Conservation (phyloP, 1,140 invertebrate species). For the Drosophila guanche region DNA sequence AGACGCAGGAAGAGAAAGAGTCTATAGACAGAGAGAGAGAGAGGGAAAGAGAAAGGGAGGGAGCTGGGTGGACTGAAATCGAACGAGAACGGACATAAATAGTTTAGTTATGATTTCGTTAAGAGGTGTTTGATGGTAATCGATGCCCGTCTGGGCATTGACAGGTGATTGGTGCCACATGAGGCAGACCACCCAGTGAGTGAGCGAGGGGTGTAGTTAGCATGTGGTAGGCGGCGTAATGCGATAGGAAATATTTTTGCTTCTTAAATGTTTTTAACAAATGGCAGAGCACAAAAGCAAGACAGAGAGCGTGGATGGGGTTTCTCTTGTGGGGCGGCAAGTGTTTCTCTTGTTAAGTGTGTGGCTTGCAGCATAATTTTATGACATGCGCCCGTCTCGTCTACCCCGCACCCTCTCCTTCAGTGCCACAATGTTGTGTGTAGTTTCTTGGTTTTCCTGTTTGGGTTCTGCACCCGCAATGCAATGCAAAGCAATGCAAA, state of each 20-base stretch:
- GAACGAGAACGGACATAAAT: conserved; percentile 20
- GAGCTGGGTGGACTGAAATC: neutral
- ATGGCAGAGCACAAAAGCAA: conserved; percentile 11
- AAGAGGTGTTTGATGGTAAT: conserved; percentile 47
- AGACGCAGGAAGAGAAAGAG: neutral
- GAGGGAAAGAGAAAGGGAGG: neutral
- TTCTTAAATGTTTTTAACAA: conserved; percentile 15
- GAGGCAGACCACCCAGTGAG: conserved; percentile 42
- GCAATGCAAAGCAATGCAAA: conserved; percentile 63
- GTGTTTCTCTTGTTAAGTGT: too few species aligned
- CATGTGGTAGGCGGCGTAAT: conserved; percentile 34
- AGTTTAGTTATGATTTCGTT: conserved; percentile 42
- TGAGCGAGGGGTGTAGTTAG: conserved; percentile 8
- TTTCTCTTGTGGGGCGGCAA: neutral
- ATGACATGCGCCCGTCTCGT: conserved; percentile 14
- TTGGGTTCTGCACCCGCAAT: conserved; percentile 8
- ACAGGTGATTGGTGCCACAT: conserved; percentile 37
- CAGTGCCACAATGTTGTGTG: conserved; percentile 36
- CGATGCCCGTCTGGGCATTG: conserved; percentile 46
- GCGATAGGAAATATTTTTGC: conserved; percentile 56
- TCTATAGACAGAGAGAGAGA: too few species aligned
- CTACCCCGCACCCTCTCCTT: neutral
- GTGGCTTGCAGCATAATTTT: conserved; percentile 37
- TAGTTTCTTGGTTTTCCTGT: conserved; percentile 5
- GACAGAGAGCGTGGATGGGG: neutral